phyloP scores from a whole-genome alignment of 1,140 invertebrate genomes.

The Frieseomelitta varia region DNA sequence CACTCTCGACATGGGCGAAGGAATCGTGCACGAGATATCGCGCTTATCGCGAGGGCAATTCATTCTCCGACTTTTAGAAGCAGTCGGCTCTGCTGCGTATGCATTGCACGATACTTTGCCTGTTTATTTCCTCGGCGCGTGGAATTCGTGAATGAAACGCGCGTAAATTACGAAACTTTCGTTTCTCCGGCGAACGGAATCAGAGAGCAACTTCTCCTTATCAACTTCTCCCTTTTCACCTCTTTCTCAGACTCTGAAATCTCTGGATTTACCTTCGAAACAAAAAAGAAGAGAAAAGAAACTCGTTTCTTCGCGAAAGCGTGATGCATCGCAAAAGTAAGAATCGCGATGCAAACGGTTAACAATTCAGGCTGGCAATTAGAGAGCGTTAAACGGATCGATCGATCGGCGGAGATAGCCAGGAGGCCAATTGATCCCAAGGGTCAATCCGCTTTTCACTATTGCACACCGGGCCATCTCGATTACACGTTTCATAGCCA shows the following conservation, averaged over 20 bases:
- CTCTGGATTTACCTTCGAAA: too few relatives aligned
- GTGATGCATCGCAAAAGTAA: too few relatives aligned
- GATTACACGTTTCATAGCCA: constrained; percentile 40
- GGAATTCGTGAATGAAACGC: constrained; percentile 7
- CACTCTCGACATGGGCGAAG: constrained; percentile 41
- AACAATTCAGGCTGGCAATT: not conserved
- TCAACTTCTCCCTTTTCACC: not conserved
- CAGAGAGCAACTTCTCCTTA: not conserved
- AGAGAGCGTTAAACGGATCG: constrained; percentile 12
- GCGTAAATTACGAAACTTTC: not conserved
- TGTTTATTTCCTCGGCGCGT: constrained; percentile 45
- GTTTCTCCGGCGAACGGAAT: not conserved
- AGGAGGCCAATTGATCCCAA: not conserved
- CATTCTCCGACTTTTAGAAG: constrained; percentile 65
- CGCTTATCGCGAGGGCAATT: constrained; percentile 68
- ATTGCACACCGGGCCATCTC: constrained; percentile 15
- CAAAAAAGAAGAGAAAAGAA: too few relatives aligned
- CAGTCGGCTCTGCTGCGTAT: constrained; percentile 62
- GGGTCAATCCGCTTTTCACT: constrained; percentile 37
- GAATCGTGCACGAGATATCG: constrained; percentile 60
- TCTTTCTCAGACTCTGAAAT: not conserved
- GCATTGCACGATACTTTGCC: constrained; percentile 38
- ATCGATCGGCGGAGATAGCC: not conserved
- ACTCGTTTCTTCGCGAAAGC: too few relatives aligned
- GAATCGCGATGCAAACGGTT: not conserved